Conservation (phyloP, 2,797 vertebrate species). For the Mionectes olivaceus region DNA sequence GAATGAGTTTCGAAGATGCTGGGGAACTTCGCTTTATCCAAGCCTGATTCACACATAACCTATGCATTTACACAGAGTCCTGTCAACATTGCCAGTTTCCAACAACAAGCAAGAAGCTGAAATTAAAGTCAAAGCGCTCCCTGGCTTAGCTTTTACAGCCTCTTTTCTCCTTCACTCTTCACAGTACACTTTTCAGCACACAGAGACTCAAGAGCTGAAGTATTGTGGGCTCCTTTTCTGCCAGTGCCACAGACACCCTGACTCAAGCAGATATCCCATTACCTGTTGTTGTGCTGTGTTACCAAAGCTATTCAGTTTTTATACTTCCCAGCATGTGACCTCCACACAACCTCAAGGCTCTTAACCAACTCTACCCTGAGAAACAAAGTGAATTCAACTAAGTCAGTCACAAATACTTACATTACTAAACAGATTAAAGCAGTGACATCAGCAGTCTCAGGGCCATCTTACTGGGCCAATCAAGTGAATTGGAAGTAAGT, state of each 20-base stretch:
- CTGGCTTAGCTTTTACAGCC: neutral
- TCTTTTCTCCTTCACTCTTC: neutral
- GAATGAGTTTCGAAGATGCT: neutral
- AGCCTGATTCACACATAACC: neutral
- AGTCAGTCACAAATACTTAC: neutral
- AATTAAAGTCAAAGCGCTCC: neutral
- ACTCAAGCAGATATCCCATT: neutral
- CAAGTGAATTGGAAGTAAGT: neutral
- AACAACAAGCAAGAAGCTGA: neutral
- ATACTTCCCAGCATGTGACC: neutral
- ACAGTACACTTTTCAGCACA: neutral
- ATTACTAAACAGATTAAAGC: neutral
- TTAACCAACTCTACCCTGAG: neutral
- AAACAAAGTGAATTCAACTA: neutral
- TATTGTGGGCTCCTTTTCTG: neutral
- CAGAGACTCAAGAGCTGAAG: neutral
- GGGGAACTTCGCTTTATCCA: neutral
- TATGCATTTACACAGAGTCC: neutral
- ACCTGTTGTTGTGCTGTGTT: neutral
- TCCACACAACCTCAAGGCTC: neutral
- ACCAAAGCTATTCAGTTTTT: neutral
- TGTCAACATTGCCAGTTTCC: neutral
- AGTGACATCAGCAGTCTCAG: neutral
- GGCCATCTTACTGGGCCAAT: neutral
- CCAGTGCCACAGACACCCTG: neutral